Percentiles rank a stretch among this genome's conserved stretches.
Evolutionary conservation across 2,888 invertebrate species (phyloP).

Genomic region (Luperina nickerlii): DNA sequence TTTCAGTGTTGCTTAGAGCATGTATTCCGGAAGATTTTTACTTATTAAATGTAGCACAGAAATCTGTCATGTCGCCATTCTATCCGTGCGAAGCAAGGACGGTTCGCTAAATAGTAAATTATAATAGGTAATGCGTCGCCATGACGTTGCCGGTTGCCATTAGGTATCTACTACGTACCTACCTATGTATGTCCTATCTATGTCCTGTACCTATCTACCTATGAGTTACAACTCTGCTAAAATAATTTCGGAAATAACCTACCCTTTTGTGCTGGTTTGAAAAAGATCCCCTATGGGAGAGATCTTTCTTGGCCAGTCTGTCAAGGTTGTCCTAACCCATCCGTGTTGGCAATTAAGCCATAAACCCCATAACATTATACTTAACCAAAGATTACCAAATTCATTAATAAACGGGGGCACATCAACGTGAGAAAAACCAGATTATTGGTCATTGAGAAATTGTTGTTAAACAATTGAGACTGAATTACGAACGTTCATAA

Average conservation of each 20-base stretch:
- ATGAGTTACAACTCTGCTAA: background rate
- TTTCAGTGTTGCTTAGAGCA: too few species aligned
- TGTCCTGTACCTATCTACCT: too few species aligned
- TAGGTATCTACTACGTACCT: too few species aligned
- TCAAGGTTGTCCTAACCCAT: background rate
- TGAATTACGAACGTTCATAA: background rate
- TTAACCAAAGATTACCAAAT: background rate
- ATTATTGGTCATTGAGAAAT: background rate
- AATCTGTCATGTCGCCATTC: too few species aligned
- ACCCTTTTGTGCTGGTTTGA: background rate
- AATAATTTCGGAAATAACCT: background rate
- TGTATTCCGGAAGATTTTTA: too few species aligned
- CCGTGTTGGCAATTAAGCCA: background rate
- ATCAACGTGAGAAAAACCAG: background rate
- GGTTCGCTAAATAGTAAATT: too few species aligned
- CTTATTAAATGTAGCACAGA: too few species aligned
- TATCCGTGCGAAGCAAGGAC: too few species aligned
- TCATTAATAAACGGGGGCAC: background rate
- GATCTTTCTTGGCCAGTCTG: background rate
- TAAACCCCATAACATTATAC: background rate
- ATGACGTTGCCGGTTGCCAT: too few species aligned
- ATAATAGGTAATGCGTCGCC: too few species aligned
- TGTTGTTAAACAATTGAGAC: background rate
- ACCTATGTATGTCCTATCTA: background rate
- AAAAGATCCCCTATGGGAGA: background rate